Conservation (phyloP, 1,140 invertebrate genomes). For the Parapsyche elsis region DNA sequence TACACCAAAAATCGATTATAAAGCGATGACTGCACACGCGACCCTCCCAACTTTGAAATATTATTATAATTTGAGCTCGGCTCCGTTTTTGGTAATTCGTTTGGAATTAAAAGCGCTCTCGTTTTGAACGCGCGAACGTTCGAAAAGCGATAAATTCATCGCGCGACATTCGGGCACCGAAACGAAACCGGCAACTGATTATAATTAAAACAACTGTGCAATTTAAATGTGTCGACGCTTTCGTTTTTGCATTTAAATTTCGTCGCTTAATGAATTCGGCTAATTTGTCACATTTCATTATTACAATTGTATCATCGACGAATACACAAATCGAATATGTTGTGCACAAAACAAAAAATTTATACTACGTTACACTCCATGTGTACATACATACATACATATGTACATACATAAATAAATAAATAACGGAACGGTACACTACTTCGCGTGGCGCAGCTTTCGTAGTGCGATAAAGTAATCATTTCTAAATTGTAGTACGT, state of each 20-base stretch:
- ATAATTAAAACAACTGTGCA: conserved; percentile 24
- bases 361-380: no score
- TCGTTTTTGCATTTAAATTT: conserved; percentile 5
- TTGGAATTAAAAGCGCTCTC: no score
- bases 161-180: neutral
- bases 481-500: conserved; percentile 16
- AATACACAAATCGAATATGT: neutral
- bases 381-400: no score
- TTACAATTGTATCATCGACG: neutral
- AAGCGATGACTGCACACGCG: conserved; percentile 6
- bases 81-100: no score
- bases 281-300: neutral
- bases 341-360: no score
- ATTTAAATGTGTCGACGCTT: conserved; percentile 20
- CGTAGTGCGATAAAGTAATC: neutral
- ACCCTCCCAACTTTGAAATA: no score
- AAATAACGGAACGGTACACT: no score
- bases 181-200: conserved; percentile 20
- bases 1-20: conserved; percentile 37
- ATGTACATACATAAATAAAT: no score
- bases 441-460: neutral
- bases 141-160: conserved; percentile 1
- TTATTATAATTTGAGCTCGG: no score
- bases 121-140: neutral
- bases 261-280: neutral